Conservation (phyloP, 2,888 invertebrate genomes). For the Diploptera punctata region DNA sequence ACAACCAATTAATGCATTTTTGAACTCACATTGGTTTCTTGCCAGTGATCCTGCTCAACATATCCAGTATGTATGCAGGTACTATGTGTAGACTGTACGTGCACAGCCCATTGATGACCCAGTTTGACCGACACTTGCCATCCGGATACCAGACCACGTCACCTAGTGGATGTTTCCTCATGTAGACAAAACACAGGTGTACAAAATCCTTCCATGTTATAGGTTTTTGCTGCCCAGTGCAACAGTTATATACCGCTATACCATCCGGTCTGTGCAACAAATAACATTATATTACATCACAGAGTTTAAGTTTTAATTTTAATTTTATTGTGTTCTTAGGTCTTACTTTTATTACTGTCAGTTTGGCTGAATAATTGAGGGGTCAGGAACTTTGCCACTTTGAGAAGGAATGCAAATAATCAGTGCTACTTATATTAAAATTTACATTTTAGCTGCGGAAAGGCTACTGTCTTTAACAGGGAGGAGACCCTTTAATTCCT, state of each 20-base stretch:
- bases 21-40: slow-evolving; percentile 54
- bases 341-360: no score
- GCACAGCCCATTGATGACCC: slow-evolving; percentile 57
- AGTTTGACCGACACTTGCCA: slow-evolving; percentile 50
- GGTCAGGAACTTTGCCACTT: no score
- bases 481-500: no score
- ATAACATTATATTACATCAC: no score
- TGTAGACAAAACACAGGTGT: slow-evolving; percentile 51
- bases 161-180: slow-evolving; percentile 56
- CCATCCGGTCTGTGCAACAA: slow-evolving; percentile 48
- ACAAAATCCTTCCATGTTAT: slow-evolving; percentile 62
- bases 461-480: no score
- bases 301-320: no score
- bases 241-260: slow-evolving; percentile 62
- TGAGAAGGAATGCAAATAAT: no score
- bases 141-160: slow-evolving; percentile 58
- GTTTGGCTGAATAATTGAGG: no score
- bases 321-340: no score
- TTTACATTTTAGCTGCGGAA: no score
- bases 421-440: no score
- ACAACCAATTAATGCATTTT: neutral
- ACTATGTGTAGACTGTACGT: slow-evolving; percentile 60
- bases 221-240: slow-evolving; percentile 61
- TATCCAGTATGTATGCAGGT: slow-evolving; percentile 61
- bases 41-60: slow-evolving; percentile 57